Conservation (phyloP, 2,888 invertebrate genomes). For the Acanthacorydalis orientalis region DNA sequence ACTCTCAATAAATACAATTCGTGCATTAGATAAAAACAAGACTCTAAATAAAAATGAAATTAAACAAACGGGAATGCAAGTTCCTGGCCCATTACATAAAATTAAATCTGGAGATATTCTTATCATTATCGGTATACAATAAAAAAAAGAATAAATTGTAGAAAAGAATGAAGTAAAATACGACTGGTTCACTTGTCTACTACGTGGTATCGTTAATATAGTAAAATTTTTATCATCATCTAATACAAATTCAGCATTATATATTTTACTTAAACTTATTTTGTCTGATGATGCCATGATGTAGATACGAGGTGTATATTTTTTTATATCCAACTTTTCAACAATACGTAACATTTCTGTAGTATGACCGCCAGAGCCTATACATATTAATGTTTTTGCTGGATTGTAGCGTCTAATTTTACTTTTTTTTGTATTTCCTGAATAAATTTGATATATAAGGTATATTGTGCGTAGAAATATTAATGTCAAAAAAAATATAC, state of each 20-base stretch:
- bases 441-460: not conserved
- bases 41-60: conserved; percentile 58
- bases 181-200: conserved; percentile 75
- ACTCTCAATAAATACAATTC: conserved; percentile 86
- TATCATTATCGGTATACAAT: conserved; percentile 50
- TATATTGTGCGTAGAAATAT: not conserved
- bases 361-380: conserved; percentile 84
- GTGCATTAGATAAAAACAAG: conserved; percentile 43
- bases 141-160: conserved; percentile 54
- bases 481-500: not conserved
- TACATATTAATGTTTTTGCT: conserved; percentile 39
- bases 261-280: conserved; percentile 55
- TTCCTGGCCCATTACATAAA: conserved; percentile 91
- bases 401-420: conserved; percentile 15
- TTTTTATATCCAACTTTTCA: conserved; percentile 37
- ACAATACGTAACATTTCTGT: conserved; percentile 77
- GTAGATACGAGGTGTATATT: conserved; percentile 60
- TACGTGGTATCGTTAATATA: conserved; percentile 55
- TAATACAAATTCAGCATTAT: conserved; percentile 26
- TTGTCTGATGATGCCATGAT: conserved; percentile 61
- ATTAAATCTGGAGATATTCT: conserved; percentile 61
- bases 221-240: conserved; percentile 23
- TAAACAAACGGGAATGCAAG: conserved; percentile 81
- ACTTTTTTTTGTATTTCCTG: conserved; percentile 17
- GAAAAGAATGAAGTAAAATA: conserved; percentile 63